A percentile compares a stretch with the other conserved stretches of the same genome.
phyloP scores from a whole-genome alignment of 2,113 vertebrate genomes.

The Apistogramma diplotaenia region DNA sequence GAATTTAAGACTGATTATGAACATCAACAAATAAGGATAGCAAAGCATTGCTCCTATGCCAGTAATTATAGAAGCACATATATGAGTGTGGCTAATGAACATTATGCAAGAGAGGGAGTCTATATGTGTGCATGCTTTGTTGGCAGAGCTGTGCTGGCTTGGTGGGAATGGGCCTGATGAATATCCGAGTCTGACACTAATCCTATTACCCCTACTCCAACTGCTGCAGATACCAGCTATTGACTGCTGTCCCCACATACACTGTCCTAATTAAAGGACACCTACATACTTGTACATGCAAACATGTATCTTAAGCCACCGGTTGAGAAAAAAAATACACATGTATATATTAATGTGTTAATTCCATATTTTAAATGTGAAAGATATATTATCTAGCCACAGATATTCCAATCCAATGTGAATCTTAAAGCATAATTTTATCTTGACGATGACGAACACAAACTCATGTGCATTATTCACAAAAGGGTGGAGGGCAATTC shows the following conservation, averaged over 20 bases:
- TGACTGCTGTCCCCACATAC: neutral
- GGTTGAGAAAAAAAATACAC: neutral
- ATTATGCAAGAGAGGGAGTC: slow-evolving; percentile 12
- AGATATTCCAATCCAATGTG: neutral
- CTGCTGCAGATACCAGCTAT: slow-evolving; percentile 15
- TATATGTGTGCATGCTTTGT: slow-evolving; percentile 1
- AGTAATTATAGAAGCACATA: slow-evolving; percentile 19
- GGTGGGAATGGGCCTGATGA: slow-evolving; percentile 10
- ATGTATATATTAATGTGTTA: neutral
- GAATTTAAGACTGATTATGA: slow-evolving; percentile 11
- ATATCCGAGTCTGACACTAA: slow-evolving; percentile 33
- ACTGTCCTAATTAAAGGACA: neutral
- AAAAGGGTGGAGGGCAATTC: neutral
- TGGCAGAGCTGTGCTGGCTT: slow-evolving; percentile 19
- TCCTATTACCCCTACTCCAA: slow-evolving; percentile 12
- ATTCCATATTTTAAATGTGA: neutral
- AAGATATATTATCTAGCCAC: neutral
- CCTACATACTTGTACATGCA: neutral
- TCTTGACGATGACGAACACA: neutral
- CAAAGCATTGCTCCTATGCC: neutral
- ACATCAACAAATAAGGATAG: neutral
- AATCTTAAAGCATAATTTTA: neutral
- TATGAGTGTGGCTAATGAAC: slow-evolving; percentile 6
- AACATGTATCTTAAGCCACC: neutral
- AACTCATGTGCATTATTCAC: neutral